These are phyloP conservation scores for Gerris lacustris DNA, from an alignment of 2,888 invertebrate species.

Conservation along the genomic window DNA sequence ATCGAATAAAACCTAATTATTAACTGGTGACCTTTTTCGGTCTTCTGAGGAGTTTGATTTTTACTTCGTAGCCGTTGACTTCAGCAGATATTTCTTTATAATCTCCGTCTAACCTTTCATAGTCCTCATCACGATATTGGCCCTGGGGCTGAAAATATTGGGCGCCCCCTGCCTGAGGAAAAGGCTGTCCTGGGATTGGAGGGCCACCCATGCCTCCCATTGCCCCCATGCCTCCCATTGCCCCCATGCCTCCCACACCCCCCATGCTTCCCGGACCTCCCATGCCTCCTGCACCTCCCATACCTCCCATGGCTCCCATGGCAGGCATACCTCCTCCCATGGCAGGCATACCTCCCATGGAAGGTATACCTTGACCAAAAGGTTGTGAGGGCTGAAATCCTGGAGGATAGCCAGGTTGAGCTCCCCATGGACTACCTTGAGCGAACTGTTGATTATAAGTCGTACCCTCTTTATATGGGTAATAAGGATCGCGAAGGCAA, in stretches of 20 bases:
- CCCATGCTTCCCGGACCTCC: conserved; percentile 6
- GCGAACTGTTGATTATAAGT: background rate
- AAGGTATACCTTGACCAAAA: conserved; percentile 2
- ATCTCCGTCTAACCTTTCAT: conserved; percentile 15
- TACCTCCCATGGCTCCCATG: conserved; percentile 5
- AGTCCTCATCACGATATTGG: background rate
- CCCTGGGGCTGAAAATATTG: background rate
- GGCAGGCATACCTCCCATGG: background rate
- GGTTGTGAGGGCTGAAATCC: background rate
- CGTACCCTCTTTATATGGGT: background rate
- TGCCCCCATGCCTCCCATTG: background rate
- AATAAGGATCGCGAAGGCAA: background rate
- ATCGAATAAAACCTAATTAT: too few species aligned
- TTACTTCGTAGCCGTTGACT: conserved; percentile 27
- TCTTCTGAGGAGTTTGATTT: conserved; percentile 26
- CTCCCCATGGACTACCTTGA: background rate
- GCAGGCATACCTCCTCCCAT: conserved; percentile 7
- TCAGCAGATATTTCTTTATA: conserved; percentile 28
- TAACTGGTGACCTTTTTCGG: conserved; percentile 16
- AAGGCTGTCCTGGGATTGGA: too few species aligned
- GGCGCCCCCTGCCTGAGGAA: background rate
- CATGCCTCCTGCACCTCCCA: background rate
- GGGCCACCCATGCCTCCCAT: conserved; percentile 1
- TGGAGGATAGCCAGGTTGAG: background rate
- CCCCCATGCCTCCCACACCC: conserved; percentile 8